Evolutionary conservation across 2,113 vertebrate species (phyloP), one percentile per base, ranked within the genome.

Genomic region (Panthera uncia): DNA sequence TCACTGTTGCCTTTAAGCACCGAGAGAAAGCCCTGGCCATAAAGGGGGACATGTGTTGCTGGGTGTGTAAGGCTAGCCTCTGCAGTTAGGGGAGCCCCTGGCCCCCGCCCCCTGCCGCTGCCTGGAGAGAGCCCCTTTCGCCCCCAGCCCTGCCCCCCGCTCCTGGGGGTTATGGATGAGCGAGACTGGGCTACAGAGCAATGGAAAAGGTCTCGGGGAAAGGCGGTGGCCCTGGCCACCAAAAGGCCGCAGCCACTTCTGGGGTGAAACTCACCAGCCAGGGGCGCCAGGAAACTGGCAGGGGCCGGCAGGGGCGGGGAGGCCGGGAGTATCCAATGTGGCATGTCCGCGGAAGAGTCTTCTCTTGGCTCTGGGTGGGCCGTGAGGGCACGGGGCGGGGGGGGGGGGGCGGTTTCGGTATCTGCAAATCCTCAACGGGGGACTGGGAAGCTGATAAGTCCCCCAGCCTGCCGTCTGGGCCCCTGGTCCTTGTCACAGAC

Each of bases 1-100:
- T 99, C 99, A 99, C 99, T 99, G 99, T 99, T 98, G 98, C 99
- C 98, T 99, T 99, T 99, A 98, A 99, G 99, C 98, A 88, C 93
- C 97, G 95, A 98, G 98, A 98, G 99, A 98, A 99, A 99, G 98
- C 98, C 98, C 98, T 96, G 97, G 98, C 96, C 97, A 99, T 99
- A 99, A 99, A 99, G 99, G 99, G 99, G 98, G 99, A 99, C 99
- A 99, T 99, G 99, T 99, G 99, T 99, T 99, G 99, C 98, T 98
- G 98, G 98, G 99, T 99, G 98, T 99, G 98, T 98, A 97, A 98
- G 99, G 98, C 98, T 97, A 97, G 98, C 98, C 98, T 99, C 98
- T 98, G 98, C 98, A 98, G 98, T 98, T 98, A 98, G 25, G 96
- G 98, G 98, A 93, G 98, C 90, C 97, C 93, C 78, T 2, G 86